Conservation (phyloP, 2,797 vertebrate species). For the Onychomys leucogaster region DNA sequence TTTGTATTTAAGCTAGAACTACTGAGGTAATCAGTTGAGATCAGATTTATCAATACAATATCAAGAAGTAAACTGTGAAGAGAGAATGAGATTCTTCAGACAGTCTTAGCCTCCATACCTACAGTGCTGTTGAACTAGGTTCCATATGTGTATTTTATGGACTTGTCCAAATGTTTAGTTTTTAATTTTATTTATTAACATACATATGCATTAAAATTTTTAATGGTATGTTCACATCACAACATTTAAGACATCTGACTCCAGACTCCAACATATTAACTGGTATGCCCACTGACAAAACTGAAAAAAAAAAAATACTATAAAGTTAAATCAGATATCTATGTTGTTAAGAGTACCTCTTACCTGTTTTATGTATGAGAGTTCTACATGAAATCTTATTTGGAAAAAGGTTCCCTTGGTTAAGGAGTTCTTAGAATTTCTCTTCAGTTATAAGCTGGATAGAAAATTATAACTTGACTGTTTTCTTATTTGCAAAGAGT, state of each 20-base stretch:
- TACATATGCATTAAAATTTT: slow-evolving; percentile 49
- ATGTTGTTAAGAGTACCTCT: neutral
- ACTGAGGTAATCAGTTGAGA: neutral
- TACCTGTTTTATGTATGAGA: neutral
- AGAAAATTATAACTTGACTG: slow-evolving; percentile 29
- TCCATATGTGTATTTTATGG: neutral
- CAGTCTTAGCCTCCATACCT: neutral
- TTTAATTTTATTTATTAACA: slow-evolving; percentile 49
- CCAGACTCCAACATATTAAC: slow-evolving; percentile 30
- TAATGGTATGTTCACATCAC: slow-evolving; percentile 3
- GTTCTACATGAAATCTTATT: slow-evolving; percentile 34
- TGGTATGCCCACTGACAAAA: neutral
- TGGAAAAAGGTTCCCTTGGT: slow-evolving; percentile 5
- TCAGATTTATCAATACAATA: slow-evolving; percentile 34
- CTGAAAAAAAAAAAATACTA: slow-evolving; percentile 8
- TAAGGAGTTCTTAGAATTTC: slow-evolving; percentile 40
- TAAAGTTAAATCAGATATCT: slow-evolving; percentile 8
- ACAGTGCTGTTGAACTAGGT: slow-evolving; percentile 13
- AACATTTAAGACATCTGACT: slow-evolving; percentile 48
- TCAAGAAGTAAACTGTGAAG: slow-evolving; percentile 48
- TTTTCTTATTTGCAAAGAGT: slow-evolving; percentile 47
- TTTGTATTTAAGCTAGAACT: slow-evolving; percentile 38
- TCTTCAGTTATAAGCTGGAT: slow-evolving; percentile 39
- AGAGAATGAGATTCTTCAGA: neutral
- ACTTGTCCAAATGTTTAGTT: slow-evolving; percentile 47